A percentile compares a stretch with the other conserved stretches of the same genome.
Evolutionary conservation across 2,888 invertebrate genomes (phyloP).

Genomic region (Willowsia nigromaculata): DNA sequence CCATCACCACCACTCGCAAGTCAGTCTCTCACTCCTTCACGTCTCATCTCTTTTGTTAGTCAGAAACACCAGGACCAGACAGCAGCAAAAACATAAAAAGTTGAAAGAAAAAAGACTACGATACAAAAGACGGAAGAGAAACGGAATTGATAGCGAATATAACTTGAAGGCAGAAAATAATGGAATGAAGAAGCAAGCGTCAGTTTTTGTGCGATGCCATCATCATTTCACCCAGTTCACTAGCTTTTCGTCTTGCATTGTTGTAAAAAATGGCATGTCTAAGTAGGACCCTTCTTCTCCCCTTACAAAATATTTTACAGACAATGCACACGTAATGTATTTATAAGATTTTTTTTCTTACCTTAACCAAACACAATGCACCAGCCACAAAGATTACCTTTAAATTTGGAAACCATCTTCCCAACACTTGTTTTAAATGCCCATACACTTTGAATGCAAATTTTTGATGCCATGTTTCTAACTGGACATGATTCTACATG

Average conservation of each 20-base stretch:
- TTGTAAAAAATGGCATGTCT: neutral
- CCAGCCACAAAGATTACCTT: too few relatives aligned
- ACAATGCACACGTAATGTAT: neutral
- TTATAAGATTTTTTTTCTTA: too few relatives aligned
- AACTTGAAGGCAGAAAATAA: conserved; percentile 30
- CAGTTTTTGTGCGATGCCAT: conserved; percentile 23
- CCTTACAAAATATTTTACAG: neutral
- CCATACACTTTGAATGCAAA: neutral
- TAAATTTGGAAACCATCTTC: too few relatives aligned
- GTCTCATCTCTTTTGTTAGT: conserved; percentile 62
- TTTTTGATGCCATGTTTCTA: neutral
- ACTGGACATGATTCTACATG: too few relatives aligned
- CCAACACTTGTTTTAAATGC: too few relatives aligned
- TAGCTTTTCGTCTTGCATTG: neutral
- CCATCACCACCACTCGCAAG: conserved; percentile 31
- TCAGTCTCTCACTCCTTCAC: conserved; percentile 58
- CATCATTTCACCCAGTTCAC: conserved; percentile 20
- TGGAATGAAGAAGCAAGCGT: conserved; percentile 38
- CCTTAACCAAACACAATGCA: too few relatives aligned
- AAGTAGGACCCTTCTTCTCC: neutral
- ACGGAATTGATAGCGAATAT: conserved; percentile 35
- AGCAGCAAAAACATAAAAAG: conserved; percentile 3
- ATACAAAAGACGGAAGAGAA: conserved; percentile 15
- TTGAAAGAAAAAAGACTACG: neutral
- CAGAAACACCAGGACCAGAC: neutral